These are phyloP conservation scores for Drosophila seguyi DNA, from an alignment of 1,140 invertebrate genomes.

Conservation along the genomic window DNA sequence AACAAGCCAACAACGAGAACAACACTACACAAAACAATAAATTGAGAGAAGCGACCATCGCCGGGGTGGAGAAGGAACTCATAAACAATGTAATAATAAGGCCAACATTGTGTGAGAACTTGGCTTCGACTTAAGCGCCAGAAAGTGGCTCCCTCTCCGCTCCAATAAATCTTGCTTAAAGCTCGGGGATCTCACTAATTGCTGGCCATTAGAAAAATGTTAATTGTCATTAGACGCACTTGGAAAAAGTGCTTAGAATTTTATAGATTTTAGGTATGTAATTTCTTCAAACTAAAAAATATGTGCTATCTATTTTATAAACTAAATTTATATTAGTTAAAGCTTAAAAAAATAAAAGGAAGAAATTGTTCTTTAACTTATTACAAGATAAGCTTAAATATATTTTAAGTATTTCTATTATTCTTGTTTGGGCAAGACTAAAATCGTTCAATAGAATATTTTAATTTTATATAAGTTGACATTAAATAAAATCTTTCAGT, in stretches of 20 bases:
- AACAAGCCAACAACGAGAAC: slow-evolving; percentile 62
- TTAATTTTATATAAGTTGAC: background rate
- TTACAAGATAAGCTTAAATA: background rate
- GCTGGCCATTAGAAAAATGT: slow-evolving; percentile 74
- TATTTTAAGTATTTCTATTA: background rate
- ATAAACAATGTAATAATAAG: slow-evolving; percentile 84
- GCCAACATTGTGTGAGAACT: slow-evolving; percentile 60
- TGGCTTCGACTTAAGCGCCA: slow-evolving; percentile 55
- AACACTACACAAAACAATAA: slow-evolving; percentile 69
- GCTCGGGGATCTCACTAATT: slow-evolving; percentile 65
- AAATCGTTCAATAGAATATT: background rate
- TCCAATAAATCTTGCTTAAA: slow-evolving; percentile 76
- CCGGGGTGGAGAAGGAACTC: slow-evolving; percentile 54
- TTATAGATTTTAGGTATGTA: background rate
- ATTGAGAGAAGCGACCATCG: slow-evolving; percentile 51
- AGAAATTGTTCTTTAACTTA: fast-evolving
- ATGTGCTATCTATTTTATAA: background rate
- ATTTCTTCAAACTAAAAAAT: background rate
- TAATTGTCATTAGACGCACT: slow-evolving; percentile 68
- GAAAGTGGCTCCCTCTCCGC: slow-evolving; percentile 15
- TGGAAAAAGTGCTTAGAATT: background rate
- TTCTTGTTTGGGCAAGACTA: background rate
- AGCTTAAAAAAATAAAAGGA: background rate
- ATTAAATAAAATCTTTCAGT: background rate
- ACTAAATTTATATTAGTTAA: background rate